Percentiles rank a stretch among this genome's conserved stretches.
phyloP scores from a whole-genome alignment of 2,888 invertebrate genomes.

The Ochropleura plecta region DNA sequence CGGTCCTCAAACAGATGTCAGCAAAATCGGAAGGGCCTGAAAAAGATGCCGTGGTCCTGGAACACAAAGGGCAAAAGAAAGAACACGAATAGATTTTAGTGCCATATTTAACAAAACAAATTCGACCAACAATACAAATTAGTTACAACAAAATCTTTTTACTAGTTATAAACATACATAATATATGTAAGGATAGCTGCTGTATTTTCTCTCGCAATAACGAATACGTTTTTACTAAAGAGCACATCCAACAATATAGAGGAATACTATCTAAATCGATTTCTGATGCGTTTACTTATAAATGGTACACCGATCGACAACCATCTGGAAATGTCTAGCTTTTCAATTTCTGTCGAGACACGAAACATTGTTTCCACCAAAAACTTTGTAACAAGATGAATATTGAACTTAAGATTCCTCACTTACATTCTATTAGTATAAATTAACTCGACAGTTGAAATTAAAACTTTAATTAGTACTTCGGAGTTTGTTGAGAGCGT shows the following conservation, averaged over 20 bases:
- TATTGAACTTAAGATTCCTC: constrained; percentile 30
- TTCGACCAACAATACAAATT: not conserved
- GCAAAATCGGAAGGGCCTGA: too few relatives aligned
- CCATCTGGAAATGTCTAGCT: constrained; percentile 11
- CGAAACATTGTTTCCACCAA: constrained; percentile 19
- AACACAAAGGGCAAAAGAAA: too few relatives aligned
- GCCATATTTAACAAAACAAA: not conserved
- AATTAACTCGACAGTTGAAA: constrained; percentile 59
- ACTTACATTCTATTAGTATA: constrained; percentile 54
- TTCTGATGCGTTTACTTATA: constrained; percentile 21
- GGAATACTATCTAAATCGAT: constrained; percentile 21
- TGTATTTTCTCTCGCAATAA: not conserved
- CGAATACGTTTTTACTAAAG: not conserved
- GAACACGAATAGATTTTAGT: too few relatives aligned
- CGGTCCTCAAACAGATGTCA: too few relatives aligned
- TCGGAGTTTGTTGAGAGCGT: constrained; percentile 39
- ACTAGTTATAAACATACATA: not conserved
- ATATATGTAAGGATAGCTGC: not conserved
- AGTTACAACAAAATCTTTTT: not conserved
- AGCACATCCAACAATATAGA: not conserved
- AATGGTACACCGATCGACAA: constrained; percentile 8
- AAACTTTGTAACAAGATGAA: constrained; percentile 43
- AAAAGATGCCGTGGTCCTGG: too few relatives aligned
- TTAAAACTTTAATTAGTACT: constrained; percentile 63
- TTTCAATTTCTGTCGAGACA: constrained; percentile 22